Evolutionary conservation across 2,888 invertebrate species (phyloP), one percentile per base, ranked within the genome.

Genomic region (Zygaena filipendulae): DNA sequence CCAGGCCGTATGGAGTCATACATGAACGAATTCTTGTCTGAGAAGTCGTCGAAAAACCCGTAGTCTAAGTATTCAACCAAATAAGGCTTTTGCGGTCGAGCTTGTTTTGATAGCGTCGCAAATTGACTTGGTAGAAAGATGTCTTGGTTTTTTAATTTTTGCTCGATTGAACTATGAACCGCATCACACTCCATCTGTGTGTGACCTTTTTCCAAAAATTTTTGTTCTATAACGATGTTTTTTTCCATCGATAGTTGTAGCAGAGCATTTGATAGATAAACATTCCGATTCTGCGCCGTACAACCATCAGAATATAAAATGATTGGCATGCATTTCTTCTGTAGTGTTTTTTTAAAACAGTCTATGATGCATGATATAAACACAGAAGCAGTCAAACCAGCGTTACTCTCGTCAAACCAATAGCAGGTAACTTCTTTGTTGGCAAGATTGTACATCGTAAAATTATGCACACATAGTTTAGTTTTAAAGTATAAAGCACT

Each of bases 121-220:
- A 30, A 34, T 25, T 37, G 34, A 19, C 32, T 32, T 24, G 32
- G 37, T 10, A 32, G 30, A 32, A 34, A 16, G 13, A 30, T 33
- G 13, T 14, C 23, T 33, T 33, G 27, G 23, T 38, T 27, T 38
- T 33, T 38, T 29, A 33, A 18, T 19, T 33, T 31, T 23, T 32
- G 28, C 27, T 39, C 39, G 16, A 38, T 42, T 20, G 33, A 23
- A 5, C 35, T 30, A 19, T 42, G 42, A 29, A 43, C 35, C 13
- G 29, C 30, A 27, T 40, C 40, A 6, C 31, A 32, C 28, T 42
- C 42, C 40, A 40, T 45, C 22, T 42, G 42, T 7, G 39, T 41
- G 27, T 43, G 43, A 14, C 43, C 43, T 27, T 36, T 32, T 18
- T 43, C 38, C 14, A 41, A 27, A 32, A 27, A 32, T 27, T 35